Evolutionary conservation across 1,140 invertebrate genomes (phyloP).

Genomic region (Carcinoscorpius rotundicauda): DNA sequence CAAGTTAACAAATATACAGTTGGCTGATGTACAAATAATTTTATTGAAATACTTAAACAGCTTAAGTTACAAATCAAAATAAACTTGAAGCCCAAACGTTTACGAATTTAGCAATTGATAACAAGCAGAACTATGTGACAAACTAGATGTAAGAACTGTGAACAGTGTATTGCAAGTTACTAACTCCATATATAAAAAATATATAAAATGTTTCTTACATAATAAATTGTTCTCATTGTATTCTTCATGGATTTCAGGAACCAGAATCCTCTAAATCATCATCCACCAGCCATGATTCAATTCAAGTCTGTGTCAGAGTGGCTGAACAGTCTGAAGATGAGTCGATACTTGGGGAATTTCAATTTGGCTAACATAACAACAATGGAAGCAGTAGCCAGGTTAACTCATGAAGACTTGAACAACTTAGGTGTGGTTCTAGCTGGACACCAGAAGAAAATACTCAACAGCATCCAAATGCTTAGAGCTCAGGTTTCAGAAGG

Average conservation of each 20-base stretch:
- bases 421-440: slow-evolving; percentile 84
- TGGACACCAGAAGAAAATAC: slow-evolving; percentile 97
- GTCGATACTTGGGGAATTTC: slow-evolving; percentile 88
- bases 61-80: no score
- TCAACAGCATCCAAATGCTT: slow-evolving; percentile 87
- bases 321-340: slow-evolving; percentile 93
- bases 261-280: slow-evolving; percentile 70
- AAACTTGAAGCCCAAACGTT: no score
- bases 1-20: no score
- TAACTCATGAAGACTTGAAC: slow-evolving; percentile 82
- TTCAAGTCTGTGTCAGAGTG: slow-evolving; percentile 87
- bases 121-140: no score
- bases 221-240: background rate
- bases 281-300: slow-evolving; percentile 74
- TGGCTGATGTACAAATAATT: no score
- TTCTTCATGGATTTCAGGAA: slow-evolving; percentile 37
- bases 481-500: slow-evolving; percentile 79
- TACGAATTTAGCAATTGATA: no score
- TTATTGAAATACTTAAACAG: no score
- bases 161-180: no score
- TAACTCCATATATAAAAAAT: no score
- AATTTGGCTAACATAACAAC: slow-evolving; percentile 68
- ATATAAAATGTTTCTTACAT: no score
- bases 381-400: slow-evolving; percentile 71
- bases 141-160: no score